phyloP scores from a whole-genome alignment of 2,888 invertebrate genomes.

The Parochlus steinenii region DNA sequence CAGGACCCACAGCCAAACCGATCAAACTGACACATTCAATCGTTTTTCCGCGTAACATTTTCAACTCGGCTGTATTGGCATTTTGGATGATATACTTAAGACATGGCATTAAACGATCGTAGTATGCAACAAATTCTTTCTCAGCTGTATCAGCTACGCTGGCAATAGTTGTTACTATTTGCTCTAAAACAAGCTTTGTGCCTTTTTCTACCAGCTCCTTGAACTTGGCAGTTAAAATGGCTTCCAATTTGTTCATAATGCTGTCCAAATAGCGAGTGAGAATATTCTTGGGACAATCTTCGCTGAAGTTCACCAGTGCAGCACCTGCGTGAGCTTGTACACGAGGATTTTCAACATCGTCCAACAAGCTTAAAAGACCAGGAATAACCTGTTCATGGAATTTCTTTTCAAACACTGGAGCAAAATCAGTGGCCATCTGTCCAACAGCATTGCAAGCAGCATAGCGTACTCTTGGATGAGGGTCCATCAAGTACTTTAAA shows the following conservation, averaged over 20 bases:
- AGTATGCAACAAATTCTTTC: constrained; percentile 87
- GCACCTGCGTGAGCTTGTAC: constrained; percentile 78
- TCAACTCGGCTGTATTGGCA: constrained; percentile 72
- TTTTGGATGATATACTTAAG: constrained; percentile 94
- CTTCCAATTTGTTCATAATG: constrained; percentile 81
- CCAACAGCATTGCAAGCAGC: constrained; percentile 98
- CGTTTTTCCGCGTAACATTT: constrained; percentile 89
- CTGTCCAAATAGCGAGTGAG: constrained; percentile 78
- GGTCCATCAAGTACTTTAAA: constrained; percentile 67
- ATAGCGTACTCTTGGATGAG: constrained; percentile 46
- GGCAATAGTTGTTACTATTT: constrained; percentile 96
- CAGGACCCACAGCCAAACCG: constrained; percentile 69
- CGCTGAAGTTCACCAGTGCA: constrained; percentile 96
- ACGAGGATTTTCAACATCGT: constrained; percentile 81
- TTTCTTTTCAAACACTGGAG: constrained; percentile 91
- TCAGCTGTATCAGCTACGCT: constrained; percentile 97
- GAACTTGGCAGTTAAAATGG: constrained; percentile 79
- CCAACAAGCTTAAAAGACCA: constrained; percentile 71
- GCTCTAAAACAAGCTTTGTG: constrained; percentile 91
- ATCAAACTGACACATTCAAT: constrained; percentile 98
- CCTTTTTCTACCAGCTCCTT: constrained; percentile 88
- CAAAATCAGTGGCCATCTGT: constrained; percentile 98
- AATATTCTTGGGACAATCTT: constrained; percentile 94
- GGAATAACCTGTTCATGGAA: constrained; percentile 93
- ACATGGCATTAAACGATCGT: constrained; percentile 84